A percentile compares a stretch with the other conserved stretches of the same genome.
Conservation (phyloP, 2,113 vertebrate species). For the Diadophis punctatus region DNA sequence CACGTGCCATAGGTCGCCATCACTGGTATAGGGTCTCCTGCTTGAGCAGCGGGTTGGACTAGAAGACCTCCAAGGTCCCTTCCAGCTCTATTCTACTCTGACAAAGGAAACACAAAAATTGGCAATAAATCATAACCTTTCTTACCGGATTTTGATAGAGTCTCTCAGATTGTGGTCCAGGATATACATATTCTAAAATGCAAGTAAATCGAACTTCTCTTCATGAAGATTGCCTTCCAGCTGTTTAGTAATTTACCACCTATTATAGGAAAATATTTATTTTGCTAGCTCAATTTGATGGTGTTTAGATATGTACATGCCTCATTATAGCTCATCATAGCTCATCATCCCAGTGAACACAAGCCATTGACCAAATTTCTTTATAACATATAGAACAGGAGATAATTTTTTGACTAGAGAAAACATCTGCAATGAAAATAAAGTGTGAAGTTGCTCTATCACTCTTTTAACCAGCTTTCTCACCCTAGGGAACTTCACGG, state of each 20-base stretch:
- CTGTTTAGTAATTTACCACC: background rate
- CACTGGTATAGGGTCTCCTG: background rate
- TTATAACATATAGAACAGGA: constrained; percentile 1
- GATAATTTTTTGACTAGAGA: background rate
- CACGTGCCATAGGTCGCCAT: no score
- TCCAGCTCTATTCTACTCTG: background rate
- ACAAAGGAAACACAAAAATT: background rate
- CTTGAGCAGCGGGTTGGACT: background rate
- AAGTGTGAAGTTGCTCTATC: constrained; percentile 4
- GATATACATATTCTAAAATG: background rate
- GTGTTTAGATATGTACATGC: background rate
- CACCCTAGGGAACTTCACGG: constrained; percentile 30
- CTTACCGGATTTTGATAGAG: background rate
- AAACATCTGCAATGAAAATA: background rate
- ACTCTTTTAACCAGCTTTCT: constrained; percentile 29
- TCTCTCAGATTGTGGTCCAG: background rate
- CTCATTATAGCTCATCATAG: background rate
- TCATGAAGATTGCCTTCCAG: background rate
- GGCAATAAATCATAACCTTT: background rate
- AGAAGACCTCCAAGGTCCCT: background rate
- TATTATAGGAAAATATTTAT: background rate
- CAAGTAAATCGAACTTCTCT: background rate
- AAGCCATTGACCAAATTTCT: constrained; percentile 26
- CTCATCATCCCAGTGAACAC: background rate
- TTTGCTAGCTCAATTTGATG: background rate